Base-by-base conservation (phyloP, 2,113 vertebrate species). In the Bubo blakistoni region DNA sequence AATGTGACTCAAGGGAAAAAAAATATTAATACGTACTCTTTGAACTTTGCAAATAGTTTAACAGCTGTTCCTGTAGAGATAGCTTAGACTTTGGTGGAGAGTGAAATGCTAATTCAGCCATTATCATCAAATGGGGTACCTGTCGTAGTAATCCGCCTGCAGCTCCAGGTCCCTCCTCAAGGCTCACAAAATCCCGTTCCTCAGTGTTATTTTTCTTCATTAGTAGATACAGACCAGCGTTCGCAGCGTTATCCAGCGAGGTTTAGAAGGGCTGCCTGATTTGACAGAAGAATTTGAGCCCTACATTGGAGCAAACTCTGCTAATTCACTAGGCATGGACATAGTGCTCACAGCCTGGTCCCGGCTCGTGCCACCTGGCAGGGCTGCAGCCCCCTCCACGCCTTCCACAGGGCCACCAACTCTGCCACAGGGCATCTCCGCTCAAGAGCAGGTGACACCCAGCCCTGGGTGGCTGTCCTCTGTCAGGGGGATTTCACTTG, bases 21-120 rank as follows among this genome's bases (percentile, higher is more conserved):
- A 55, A 54, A 67, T 16, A 86, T 52, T 46, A 93, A 95, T 95
- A 86, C 32, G 1, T 70, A 67, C 59, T 95, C 95, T 97, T 97
- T 97, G 97, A 97, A 97, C 97, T 96, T 95, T 96, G 79, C 87
- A 97, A 94, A 95, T 73, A 97, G 96, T 97, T 97, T 84, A 94
- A 93, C 97, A 97, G 97, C 96, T 97, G 96, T 92, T 96, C 92
- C 92, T 94, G 86, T 49, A 88, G 92, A 97, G 95, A 96, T 94
- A 97, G 94, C 95, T 92, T 25, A 17, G 86, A 36, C 86, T 95
- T 36, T 34, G 62, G 92, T 85, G 91, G 73, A 78, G 86, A 95
- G 88, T 32, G 91, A 97, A 94, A 96, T 95, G 89, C 91, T 96
- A 97, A 97, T 97, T 95, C 88, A 94, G 91, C 91, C 77, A 49